Percentiles rank a stretch among this genome's conserved stretches.
Evolutionary conservation across 2,888 invertebrate species (phyloP).

Genomic region (Mesorhabditis sp.): DNA sequence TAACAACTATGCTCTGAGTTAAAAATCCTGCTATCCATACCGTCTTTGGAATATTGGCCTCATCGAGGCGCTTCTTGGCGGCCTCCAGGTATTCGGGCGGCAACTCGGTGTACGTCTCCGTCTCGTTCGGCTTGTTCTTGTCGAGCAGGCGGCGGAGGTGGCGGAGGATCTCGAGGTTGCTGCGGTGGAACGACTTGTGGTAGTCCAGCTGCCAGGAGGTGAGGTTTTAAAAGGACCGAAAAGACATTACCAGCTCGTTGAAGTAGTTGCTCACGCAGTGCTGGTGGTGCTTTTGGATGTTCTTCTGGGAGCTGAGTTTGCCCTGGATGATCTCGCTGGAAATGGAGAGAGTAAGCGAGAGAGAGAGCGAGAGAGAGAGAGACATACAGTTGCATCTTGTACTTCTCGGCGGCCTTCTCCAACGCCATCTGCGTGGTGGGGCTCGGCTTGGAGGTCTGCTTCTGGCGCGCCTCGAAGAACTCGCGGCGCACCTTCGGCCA

Average conservation of each 20-base stretch:
- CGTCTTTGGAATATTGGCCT: not conserved
- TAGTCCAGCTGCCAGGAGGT: not conserved
- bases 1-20: too few relatives aligned
- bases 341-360: not conserved
- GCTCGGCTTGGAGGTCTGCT: not conserved
- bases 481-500: not conserved
- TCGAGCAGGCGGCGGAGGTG: not conserved
- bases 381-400: not conserved
- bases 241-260: not conserved
- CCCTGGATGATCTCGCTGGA: not conserved
- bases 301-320: not conserved
- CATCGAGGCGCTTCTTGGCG: not conserved
- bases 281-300: slow-evolving; percentile 6
- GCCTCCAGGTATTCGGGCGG: not conserved
- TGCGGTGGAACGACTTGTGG: not conserved
- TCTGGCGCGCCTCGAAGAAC: slow-evolving; percentile 1
- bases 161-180: not conserved
- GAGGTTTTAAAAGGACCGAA: not conserved
- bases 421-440: not conserved
- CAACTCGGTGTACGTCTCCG: not conserved
- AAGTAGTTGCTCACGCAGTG: not conserved
- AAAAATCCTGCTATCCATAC: too few relatives aligned
- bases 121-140: not conserved
- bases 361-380: not conserved
- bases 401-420: slow-evolving; percentile 5